phyloP scores from a whole-genome alignment of 2,113 vertebrate species.

The Antigone vipio region DNA sequence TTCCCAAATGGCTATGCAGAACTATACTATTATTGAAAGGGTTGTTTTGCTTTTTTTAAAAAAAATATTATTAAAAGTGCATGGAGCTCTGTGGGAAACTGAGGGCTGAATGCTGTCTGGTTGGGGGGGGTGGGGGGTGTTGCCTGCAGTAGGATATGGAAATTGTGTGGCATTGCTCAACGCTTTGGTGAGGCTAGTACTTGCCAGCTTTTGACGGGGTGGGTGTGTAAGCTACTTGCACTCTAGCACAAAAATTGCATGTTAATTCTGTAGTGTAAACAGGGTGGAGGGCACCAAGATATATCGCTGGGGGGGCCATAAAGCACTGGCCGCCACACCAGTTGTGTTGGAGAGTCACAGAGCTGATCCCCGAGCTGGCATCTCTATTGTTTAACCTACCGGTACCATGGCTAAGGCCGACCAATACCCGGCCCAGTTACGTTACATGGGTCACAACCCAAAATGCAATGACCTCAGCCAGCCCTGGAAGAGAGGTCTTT shows the following conservation, averaged over 20 bases:
- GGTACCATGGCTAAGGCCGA: background rate
- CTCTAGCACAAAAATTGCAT: background rate
- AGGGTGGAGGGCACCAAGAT: background rate
- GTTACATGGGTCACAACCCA: rapidly evolving
- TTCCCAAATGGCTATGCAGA: background rate
- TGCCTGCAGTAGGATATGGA: background rate
- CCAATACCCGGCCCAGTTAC: background rate
- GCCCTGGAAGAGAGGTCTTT: background rate
- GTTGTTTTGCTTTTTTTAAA: background rate
- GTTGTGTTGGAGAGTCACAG: too few relatives aligned
- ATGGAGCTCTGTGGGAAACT: background rate
- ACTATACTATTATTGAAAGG: background rate
- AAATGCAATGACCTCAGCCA: background rate
- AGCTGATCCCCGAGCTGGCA: background rate
- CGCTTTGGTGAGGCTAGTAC: background rate
- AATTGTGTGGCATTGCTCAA: background rate
- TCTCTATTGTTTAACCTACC: background rate
- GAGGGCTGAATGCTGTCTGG: background rate
- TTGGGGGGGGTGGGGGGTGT: too few relatives aligned
- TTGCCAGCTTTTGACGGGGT: background rate
- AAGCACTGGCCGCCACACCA: too few relatives aligned
- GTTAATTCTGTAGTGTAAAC: background rate
- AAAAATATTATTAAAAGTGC: background rate
- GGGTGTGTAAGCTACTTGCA: too few relatives aligned
- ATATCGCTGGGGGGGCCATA: too few relatives aligned